A percentile compares a stretch with the other conserved stretches of the same genome.
phyloP scores from a whole-genome alignment of 2,888 invertebrate species.

The Campoplex capitator region DNA sequence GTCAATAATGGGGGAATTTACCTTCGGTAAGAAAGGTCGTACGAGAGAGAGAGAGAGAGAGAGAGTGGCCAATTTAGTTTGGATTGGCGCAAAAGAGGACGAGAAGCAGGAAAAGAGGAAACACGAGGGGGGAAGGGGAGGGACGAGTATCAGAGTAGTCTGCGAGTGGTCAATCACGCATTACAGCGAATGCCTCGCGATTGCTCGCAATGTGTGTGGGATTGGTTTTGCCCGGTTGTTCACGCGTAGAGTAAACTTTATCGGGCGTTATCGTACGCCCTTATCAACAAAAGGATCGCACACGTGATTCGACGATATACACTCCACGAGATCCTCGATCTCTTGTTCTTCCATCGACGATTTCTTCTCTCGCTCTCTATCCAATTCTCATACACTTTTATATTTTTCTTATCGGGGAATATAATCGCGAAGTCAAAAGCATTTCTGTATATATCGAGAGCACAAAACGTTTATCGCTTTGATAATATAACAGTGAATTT shows the following conservation, averaged over 20 bases:
- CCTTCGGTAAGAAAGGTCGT: neutral
- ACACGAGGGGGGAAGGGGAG: neutral
- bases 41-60: neutral
- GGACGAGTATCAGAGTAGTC: conserved; percentile 4
- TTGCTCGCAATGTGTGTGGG: conserved; percentile 12
- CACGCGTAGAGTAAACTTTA: conserved; percentile 36
- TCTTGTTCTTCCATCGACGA: neutral
- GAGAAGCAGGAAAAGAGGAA: conserved; percentile 5
- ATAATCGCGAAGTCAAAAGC: conserved; percentile 42
- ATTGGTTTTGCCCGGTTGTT: neutral
- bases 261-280: conserved; percentile 46
- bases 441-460: conserved; percentile 9
- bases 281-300: conserved; percentile 37
- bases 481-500: neutral
- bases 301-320: conserved; percentile 48
- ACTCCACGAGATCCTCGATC: neutral
- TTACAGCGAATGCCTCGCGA: neutral
- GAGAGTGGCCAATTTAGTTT: conserved; percentile 2
- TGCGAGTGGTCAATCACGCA: conserved; percentile 10
- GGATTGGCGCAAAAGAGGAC: neutral
- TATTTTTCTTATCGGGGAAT: conserved; percentile 44
- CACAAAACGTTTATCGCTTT: conserved; percentile 47
- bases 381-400: neutral
- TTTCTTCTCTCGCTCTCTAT: neutral
- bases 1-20: neutral